Base-by-base conservation (phyloP, 2,888 invertebrate genomes). In the Eumerus sabulonum region DNA sequence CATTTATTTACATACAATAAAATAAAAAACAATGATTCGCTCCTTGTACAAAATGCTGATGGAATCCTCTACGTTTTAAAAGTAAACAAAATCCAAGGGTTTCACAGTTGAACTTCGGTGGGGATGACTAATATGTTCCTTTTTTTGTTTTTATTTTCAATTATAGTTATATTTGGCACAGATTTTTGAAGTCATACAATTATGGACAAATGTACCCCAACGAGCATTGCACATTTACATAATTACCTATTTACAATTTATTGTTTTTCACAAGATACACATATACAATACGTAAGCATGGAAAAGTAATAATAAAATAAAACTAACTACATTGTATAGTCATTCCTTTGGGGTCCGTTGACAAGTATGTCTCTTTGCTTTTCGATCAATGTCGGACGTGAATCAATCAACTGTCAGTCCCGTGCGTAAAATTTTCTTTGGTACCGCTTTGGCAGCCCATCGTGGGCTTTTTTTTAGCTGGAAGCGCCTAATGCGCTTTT, bases 381-480 rank as follows among this genome's bases (percentile, higher is more conserved):
- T 54, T 54, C 48, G 14, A 56, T 50, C 50, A 44, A 60, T 48
- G 68, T 59, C 51, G 42, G 56, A 51, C 35, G 36, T 40, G 57
- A 35, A 36, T 56, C 50, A 59, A 50, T 63, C 47, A 48, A 56
- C 59, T 63, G 77, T 79, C 77, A 79, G 72, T 79, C 68, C 53
- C 73, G 62, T 45, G 70, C 85, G 83, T 87, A 87, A 84, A 88
- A 87, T 84, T 87, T 87, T 86, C 87, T 87, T 87, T 87, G 87
- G 86, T 88, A 88, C 85, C 87, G 86, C 83, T 87, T 87, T 84
- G 86, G 86, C 84, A 84, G 79, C 83, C 85, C 51, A 83, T 85
- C 83, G 70, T 84, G 74, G 85, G 88, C 88, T 87, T 86, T 87
- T 84, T 87, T 88, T 88, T 88, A 88, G 88, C 88, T 88, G 83